Evolutionary conservation across 2,797 vertebrate species (phyloP).

Genomic region (Lagocephalus sceleratus): DNA sequence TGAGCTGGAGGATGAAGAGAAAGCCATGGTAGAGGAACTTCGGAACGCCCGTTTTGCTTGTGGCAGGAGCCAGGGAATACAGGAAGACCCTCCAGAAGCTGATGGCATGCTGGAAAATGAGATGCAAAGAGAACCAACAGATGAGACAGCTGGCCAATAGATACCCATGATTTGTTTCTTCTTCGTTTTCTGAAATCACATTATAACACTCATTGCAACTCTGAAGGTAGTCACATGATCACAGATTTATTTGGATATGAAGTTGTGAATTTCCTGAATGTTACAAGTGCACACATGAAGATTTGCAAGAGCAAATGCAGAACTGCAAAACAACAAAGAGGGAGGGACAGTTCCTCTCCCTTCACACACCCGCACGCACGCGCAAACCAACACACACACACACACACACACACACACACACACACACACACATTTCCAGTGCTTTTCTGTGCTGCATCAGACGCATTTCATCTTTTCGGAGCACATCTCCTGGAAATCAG

Average conservation of each 20-base stretch:
- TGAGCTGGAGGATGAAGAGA: constrained; percentile 84
- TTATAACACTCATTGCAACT: constrained; percentile 45
- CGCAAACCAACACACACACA: constrained; percentile 47
- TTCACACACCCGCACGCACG: too few relatives aligned
- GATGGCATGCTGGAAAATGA: constrained; percentile 48
- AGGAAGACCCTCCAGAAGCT: constrained; percentile 40
- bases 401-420: constrained; percentile 3
- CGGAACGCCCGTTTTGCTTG: constrained; percentile 75
- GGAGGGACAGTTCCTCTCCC: constrained; percentile 28
- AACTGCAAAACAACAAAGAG: constrained; percentile 40
- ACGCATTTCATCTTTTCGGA: constrained; percentile 65
- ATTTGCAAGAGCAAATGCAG: constrained; percentile 11
- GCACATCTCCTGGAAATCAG: constrained; percentile 63
- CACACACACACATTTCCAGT: constrained; percentile 52
- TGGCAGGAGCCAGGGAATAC: constrained; percentile 46
- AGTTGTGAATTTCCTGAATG: constrained; percentile 28
- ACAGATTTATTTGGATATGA: constrained; percentile 21
- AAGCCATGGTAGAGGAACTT: constrained; percentile 81
- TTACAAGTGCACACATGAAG: constrained; percentile 17
- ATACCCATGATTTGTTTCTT: constrained; percentile 47
- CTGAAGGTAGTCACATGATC: constrained; percentile 32
- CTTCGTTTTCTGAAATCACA: constrained; percentile 57
- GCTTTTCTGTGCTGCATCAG: constrained; percentile 54
- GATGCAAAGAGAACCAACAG: constrained; percentile 49
- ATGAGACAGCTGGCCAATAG: constrained; percentile 60